A percentile compares a stretch with the other conserved stretches of the same genome.
phyloP scores from a whole-genome alignment of 2,113 vertebrate genomes.

The Nerophis lumbriciformis region DNA sequence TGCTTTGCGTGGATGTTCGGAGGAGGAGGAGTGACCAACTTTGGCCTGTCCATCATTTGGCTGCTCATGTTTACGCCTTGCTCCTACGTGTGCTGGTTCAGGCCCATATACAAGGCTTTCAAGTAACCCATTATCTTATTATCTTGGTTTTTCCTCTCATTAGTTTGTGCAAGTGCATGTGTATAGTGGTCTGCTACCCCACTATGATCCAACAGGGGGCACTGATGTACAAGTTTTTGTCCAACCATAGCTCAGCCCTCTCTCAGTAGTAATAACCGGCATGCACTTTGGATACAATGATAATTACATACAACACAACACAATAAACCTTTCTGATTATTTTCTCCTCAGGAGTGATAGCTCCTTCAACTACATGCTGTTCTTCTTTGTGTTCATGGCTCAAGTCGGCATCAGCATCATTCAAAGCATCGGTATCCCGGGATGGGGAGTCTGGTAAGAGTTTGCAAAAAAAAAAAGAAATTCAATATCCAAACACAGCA shows the following conservation, averaged over 20 bases:
- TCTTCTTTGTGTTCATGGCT: slow-evolving; percentile 98
- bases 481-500: background rate
- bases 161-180: background rate
- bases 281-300: background rate
- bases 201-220: background rate
- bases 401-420: slow-evolving; percentile 94
- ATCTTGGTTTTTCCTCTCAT: background rate
- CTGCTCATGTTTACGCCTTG: slow-evolving; percentile 97
- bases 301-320: background rate
- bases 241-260: background rate
- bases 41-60: slow-evolving; percentile 97
- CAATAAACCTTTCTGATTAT: background rate
- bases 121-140: slow-evolving; percentile 75
- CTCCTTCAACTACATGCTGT: slow-evolving; percentile 98
- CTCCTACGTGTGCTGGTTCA: slow-evolving; percentile 99
- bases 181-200: background rate
- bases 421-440: slow-evolving; percentile 93
- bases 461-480: background rate
- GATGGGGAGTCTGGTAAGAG: slow-evolving; percentile 97
- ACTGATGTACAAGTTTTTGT: background rate
- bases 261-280: background rate
- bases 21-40: slow-evolving; percentile 94
- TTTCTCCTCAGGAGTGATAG: slow-evolving; percentile 82
- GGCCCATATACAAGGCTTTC: slow-evolving; percentile 99
- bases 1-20: slow-evolving; percentile 97